These are phyloP conservation scores for Neolamprologus variostigma DNA, from an alignment of 2,113 vertebrate species.

Conservation along the genomic window DNA sequence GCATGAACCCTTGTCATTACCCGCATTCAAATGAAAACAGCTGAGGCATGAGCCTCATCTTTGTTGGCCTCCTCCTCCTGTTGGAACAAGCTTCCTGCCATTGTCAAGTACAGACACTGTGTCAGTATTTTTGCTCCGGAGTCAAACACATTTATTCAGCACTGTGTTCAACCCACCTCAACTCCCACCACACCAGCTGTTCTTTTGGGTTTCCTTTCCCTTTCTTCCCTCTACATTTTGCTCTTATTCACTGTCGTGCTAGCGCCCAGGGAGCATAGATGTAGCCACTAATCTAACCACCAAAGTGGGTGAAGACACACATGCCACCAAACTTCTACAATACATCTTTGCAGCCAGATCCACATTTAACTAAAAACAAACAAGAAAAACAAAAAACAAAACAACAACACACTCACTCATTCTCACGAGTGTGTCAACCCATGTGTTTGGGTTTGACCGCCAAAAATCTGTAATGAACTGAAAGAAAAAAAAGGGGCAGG, in stretches of 20 bases:
- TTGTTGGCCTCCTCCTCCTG: slow-evolving; percentile 5
- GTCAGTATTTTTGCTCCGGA: slow-evolving; percentile 35
- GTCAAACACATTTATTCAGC: slow-evolving; percentile 36
- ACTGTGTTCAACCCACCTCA: slow-evolving; percentile 12
- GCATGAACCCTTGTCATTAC: slow-evolving; percentile 19
- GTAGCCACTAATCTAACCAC: neutral
- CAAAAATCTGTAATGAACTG: neutral
- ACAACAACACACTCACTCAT: neutral
- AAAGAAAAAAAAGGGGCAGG: neutral
- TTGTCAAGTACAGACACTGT: slow-evolving; percentile 38
- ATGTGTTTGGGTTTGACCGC: neutral
- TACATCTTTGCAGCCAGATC: neutral
- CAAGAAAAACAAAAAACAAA: neutral
- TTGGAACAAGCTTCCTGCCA: slow-evolving; percentile 36
- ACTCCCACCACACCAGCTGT: slow-evolving; percentile 48
- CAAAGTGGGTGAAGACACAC: neutral
- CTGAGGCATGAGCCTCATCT: slow-evolving; percentile 38
- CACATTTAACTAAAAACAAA: neutral
- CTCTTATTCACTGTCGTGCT: slow-evolving; percentile 1
- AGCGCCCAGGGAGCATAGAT: neutral
- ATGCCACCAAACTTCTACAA: neutral
- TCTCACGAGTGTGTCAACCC: neutral
- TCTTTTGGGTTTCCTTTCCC: slow-evolving; percentile 20
- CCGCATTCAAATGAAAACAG: slow-evolving; percentile 41
- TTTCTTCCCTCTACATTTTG: neutral